Percentiles rank a stretch among this genome's conserved stretches.
Evolutionary conservation across 2,113 vertebrate species (phyloP).

Genomic region (Mustelus asterias): DNA sequence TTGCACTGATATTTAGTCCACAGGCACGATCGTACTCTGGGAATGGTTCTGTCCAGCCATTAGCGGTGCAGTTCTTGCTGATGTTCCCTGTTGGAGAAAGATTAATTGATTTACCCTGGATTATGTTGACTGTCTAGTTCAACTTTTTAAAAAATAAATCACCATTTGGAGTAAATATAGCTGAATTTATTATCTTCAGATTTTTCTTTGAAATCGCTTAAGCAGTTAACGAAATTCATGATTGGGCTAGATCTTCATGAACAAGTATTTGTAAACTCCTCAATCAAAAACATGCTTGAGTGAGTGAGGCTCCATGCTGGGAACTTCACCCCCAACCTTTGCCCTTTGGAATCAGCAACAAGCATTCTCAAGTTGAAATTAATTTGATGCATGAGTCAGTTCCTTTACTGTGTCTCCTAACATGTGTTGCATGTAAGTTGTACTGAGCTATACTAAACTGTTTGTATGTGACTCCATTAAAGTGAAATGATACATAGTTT

Average conservation of each 20-base stretch:
- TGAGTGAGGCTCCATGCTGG: not conserved
- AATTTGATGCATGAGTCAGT: not conserved
- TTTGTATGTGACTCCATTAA: not conserved
- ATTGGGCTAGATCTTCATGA: not conserved
- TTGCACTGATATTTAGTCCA: slow-evolving; percentile 52
- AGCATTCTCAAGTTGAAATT: not conserved
- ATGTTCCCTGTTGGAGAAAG: slow-evolving; percentile 69
- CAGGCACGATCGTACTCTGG: slow-evolving; percentile 71
- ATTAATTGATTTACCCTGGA: not conserved
- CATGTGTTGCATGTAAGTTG: not conserved
- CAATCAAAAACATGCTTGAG: not conserved
- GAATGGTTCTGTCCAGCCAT: slow-evolving; percentile 76
- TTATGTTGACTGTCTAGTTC: not conserved
- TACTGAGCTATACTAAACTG: not conserved
- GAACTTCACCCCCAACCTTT: not conserved
- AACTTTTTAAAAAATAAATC: not conserved
- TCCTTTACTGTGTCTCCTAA: too few relatives aligned
- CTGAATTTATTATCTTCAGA: not conserved
- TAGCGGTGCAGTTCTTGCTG: slow-evolving; percentile 76
- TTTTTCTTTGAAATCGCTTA: not conserved
- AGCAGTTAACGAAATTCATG: not conserved
- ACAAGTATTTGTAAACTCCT: not conserved
- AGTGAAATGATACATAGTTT: not conserved
- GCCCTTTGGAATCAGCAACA: not conserved
- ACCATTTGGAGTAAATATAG: not conserved